A percentile compares a stretch with the other conserved stretches of the same genome.
Evolutionary conservation across 2,113 vertebrate species (phyloP).

Genomic region (Stegostoma tigrinum): DNA sequence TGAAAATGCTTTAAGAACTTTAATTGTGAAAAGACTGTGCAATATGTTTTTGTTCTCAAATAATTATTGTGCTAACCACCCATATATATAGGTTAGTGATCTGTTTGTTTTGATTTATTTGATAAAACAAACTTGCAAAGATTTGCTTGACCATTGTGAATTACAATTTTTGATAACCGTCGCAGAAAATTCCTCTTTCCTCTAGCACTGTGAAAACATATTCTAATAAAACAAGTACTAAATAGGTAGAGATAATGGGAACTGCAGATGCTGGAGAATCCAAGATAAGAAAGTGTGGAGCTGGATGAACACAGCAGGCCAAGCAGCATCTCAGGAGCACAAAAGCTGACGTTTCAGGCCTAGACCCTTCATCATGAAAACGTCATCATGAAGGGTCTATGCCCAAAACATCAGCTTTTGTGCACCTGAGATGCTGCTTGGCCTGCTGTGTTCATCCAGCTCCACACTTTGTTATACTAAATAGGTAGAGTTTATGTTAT

Average conservation of each 20-base stretch:
- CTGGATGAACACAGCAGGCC: too few relatives aligned
- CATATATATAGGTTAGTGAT: neutral
- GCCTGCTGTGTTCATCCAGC: too few relatives aligned
- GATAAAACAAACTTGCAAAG: neutral
- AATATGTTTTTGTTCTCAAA: slow-evolving; percentile 17
- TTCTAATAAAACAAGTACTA: neutral
- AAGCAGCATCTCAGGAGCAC: too few relatives aligned
- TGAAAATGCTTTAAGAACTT: neutral
- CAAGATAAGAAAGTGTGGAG: too few relatives aligned
- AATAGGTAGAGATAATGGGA: neutral
- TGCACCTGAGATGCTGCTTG: too few relatives aligned
- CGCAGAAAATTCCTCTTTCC: neutral
- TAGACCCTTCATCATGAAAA: too few relatives aligned
- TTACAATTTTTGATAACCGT: neutral
- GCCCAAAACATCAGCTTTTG: too few relatives aligned
- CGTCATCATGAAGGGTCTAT: too few relatives aligned
- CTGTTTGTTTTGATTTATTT: slow-evolving; percentile 14
- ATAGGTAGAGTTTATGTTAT: neutral
- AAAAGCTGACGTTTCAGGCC: too few relatives aligned
- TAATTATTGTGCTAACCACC: neutral
- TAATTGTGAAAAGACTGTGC: neutral
- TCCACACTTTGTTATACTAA: too few relatives aligned
- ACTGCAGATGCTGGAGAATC: too few relatives aligned
- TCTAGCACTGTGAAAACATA: neutral
- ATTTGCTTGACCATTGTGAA: slow-evolving; percentile 4